phyloP scores from a whole-genome alignment of 2,113 vertebrate species.

The Rhombomys opimus region DNA sequence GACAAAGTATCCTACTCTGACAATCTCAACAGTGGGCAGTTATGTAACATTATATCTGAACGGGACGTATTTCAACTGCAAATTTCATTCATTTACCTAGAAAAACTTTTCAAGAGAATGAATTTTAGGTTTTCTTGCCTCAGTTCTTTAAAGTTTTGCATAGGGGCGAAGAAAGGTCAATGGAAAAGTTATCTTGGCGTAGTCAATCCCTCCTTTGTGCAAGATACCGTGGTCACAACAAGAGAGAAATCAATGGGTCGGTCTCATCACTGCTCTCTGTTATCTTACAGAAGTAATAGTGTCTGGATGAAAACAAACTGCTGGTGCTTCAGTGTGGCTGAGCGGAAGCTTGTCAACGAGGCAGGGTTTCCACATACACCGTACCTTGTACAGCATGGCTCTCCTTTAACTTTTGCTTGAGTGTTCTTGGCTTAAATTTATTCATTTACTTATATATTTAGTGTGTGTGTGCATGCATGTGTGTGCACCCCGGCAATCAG shows the following conservation, averaged over 20 bases:
- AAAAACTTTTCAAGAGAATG: not conserved
- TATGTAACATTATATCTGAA: not conserved
- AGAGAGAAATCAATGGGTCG: not conserved
- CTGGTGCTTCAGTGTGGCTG: not conserved
- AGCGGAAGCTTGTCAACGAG: not conserved
- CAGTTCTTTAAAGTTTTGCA: not conserved
- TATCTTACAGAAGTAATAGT: not conserved
- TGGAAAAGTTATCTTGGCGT: not conserved
- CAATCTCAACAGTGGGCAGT: not conserved
- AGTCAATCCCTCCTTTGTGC: not conserved
- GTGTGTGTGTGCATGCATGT: not conserved
- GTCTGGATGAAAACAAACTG: not conserved
- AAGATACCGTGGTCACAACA: not conserved
- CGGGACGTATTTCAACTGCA: not conserved
- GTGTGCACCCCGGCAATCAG: not conserved
- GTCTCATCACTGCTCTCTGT: not conserved
- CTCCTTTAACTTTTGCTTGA: not conserved
- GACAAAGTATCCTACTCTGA: not conserved
- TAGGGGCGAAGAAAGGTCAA: not conserved
- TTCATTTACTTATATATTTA: not conserved
- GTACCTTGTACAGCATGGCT: not conserved
- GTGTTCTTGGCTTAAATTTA: not conserved
- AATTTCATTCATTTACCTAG: not conserved
- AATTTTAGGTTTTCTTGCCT: conserved; percentile 10
- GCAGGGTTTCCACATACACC: not conserved